Conservation (phyloP, 1,140 invertebrate genomes). For the Vanessa atalanta region DNA sequence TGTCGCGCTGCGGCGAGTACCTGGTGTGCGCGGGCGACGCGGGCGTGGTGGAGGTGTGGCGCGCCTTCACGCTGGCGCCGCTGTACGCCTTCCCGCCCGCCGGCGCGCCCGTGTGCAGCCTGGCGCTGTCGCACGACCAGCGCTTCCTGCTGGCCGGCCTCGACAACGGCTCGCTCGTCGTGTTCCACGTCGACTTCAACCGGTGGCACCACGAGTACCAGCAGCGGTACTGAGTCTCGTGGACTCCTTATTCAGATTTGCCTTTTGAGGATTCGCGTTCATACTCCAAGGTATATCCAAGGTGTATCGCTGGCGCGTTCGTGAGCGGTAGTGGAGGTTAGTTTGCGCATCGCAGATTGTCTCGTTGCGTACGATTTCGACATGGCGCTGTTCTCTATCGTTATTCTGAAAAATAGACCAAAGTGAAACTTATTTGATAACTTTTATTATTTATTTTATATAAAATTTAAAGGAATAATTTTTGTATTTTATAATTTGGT, state of each 20-base stretch:
- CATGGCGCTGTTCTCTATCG: slow-evolving; percentile 15
- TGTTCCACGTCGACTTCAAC: slow-evolving; percentile 92
- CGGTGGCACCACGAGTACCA: slow-evolving; percentile 99
- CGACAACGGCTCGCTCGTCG: neutral
- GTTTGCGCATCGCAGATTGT: slow-evolving; percentile 20
- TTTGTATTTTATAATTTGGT: neutral
- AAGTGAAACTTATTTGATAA: neutral
- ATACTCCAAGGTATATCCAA: no score
- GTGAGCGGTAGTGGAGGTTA: slow-evolving; percentile 22
- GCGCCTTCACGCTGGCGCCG: slow-evolving; percentile 97
- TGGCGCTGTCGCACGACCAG: slow-evolving; percentile 98
- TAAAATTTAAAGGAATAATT: neutral
- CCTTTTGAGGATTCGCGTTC: slow-evolving; percentile 27
- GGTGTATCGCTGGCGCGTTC: slow-evolving; percentile 26
- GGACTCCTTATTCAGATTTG: slow-evolving; percentile 13
- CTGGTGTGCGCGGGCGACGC: slow-evolving; percentile 97
- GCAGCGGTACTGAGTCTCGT: slow-evolving; percentile 88
- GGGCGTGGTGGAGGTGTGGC: slow-evolving; percentile 98
- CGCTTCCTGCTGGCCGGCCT: slow-evolving; percentile 85
- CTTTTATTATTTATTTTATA: neutral
- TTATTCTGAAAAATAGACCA: neutral
- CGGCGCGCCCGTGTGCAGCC: slow-evolving; percentile 94
- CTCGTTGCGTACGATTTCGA: slow-evolving; percentile 9
- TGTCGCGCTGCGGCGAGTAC: slow-evolving; percentile 99
- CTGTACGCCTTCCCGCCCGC: slow-evolving; percentile 98